Conservation (phyloP, 2,888 invertebrate genomes). For the Diadromus collaris region DNA sequence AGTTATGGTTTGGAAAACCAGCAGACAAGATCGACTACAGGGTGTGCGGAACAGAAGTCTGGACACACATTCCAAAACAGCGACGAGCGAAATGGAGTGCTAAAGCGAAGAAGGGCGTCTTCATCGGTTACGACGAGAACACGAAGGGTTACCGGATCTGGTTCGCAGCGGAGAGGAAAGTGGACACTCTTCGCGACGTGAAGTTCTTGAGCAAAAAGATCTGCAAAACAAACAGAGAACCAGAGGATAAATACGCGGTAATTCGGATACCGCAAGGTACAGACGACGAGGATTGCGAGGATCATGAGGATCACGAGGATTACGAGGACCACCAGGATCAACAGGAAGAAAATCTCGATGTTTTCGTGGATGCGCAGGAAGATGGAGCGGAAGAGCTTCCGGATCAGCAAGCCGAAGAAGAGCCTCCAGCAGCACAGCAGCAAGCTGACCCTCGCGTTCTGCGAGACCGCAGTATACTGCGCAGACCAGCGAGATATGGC, state of each 20-base stretch:
- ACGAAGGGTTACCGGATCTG: conserved; percentile 71
- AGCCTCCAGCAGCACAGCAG: not conserved
- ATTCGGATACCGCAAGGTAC: not conserved
- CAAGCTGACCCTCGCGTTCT: not conserved
- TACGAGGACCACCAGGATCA: not conserved
- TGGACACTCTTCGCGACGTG: not conserved
- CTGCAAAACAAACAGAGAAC: not conserved
- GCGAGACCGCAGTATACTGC: not conserved
- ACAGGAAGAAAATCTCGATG: not conserved
- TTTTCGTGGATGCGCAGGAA: not conserved
- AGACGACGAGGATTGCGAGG: not conserved
- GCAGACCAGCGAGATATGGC: not conserved
- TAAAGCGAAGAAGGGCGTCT: conserved; percentile 60
- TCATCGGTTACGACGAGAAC: conserved; percentile 70
- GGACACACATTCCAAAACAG: conserved; percentile 72
- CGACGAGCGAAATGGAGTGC: conserved; percentile 61
- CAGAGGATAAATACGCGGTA: not conserved
- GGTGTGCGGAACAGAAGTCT: conserved; percentile 68
- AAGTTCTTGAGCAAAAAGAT: not conserved
- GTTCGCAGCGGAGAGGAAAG: conserved; percentile 35
- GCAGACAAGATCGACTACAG: conserved; percentile 40
- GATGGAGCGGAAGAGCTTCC: not conserved
- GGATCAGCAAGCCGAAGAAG: not conserved
- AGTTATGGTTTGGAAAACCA: conserved; percentile 68
- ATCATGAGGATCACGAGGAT: not conserved